Conservation (phyloP, 2,797 vertebrate genomes). For the Otus scops region DNA sequence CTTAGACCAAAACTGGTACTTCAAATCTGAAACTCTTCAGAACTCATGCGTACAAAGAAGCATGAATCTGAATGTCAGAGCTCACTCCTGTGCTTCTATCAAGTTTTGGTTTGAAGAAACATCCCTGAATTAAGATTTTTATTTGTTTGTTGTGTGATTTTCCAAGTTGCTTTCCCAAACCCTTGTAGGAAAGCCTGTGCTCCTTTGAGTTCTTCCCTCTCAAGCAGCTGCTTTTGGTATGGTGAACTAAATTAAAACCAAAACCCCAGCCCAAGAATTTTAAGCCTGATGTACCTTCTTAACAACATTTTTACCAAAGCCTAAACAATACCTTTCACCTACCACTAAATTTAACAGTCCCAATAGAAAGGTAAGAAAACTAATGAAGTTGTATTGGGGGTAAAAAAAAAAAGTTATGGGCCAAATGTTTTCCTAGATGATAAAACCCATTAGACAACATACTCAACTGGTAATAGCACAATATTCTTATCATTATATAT, state of each 20-base stretch:
- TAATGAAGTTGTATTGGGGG: background rate
- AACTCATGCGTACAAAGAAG: background rate
- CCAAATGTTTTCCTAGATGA: background rate
- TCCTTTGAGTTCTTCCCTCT: background rate
- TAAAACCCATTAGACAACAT: background rate
- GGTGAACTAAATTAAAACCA: background rate
- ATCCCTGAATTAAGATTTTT: background rate
- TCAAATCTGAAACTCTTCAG: background rate
- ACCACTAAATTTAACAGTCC: background rate
- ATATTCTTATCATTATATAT: background rate
- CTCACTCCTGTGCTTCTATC: background rate
- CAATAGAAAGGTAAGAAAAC: background rate
- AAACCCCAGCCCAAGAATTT: background rate
- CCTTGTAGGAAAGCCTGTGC: background rate
- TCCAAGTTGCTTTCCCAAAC: background rate
- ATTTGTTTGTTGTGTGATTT: background rate
- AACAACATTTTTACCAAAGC: background rate
- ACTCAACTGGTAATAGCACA: background rate
- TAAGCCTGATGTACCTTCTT: background rate
- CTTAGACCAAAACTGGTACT: background rate
- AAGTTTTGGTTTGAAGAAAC: background rate
- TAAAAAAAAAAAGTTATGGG: background rate
- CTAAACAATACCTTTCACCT: background rate
- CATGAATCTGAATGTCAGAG: background rate
- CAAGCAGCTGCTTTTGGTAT: background rate